Evolutionary conservation across 2,797 vertebrate species (phyloP), one percentile per base, ranked within the genome.

Genomic region (Pogoniulus pusillus): DNA sequence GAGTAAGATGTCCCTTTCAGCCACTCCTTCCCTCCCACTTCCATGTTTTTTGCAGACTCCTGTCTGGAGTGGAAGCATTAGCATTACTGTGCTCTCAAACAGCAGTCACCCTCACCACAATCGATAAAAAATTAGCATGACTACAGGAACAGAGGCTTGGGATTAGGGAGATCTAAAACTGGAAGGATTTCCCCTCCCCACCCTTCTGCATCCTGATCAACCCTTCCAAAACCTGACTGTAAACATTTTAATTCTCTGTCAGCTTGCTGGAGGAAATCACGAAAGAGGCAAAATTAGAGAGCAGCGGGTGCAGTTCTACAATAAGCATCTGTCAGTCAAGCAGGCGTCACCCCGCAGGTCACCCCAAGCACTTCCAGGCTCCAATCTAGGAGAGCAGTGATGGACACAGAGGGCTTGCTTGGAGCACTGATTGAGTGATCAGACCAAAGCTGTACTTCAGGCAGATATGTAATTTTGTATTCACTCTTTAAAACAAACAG

Each of bases 161-260:
- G 53, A 92, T 89, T 82, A 83, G 57, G 13, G 4, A 55, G 13
- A 66, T 39, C 29, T 92, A 58, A 84, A 89, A 89, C 29, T 23
- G 14, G 60, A 81, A 87, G 68, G 85, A 89, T 89, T 76, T 81
- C 49, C 49, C 37, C 30, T 32, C 3, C 17, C 16, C 27, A 62
- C 12, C 12, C n/a, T 74, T 74, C 66, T 53, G 24, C 73, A 73
- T 78, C 66, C 77, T 53, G 54, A 85, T 35, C 71, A 93, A 57
- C 66, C 59, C 64, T 79, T 81, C 59, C 73, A 82, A 94, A 91
- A 81, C 20, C 55, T 37, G 49, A 15, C 12, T 22, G 58, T 30
- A 84, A 95, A 89, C 57, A 84, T 76, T 81, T 85, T 34, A 59
- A 85, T 85, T 94, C 88, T 58, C 80, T 63, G 18, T 63, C 73